Percentiles rank a stretch among this genome's conserved stretches.
phyloP scores from a whole-genome alignment of 1,140 invertebrate genomes.

The Lordiphosa stackelbergi region DNA sequence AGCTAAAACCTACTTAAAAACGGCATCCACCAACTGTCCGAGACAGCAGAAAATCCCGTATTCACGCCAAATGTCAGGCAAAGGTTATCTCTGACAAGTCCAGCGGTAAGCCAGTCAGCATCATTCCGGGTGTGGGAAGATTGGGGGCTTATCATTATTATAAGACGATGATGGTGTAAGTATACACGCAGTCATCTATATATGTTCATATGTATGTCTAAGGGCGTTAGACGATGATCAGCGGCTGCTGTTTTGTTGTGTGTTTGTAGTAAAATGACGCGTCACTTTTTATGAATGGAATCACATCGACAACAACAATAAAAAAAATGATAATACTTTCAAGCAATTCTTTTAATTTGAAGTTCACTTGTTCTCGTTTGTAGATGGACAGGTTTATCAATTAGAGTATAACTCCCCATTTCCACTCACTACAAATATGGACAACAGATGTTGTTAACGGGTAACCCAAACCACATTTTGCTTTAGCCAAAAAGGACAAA shows the following conservation, averaged over 20 bases:
- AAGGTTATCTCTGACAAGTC: conserved; percentile 53
- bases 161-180: background rate
- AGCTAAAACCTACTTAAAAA: conserved; percentile 49
- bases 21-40: conserved; percentile 48
- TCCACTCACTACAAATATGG: too few species aligned
- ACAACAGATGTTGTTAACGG: too few species aligned
- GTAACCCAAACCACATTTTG: too few species aligned
- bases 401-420: too few species aligned
- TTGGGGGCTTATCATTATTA: conserved; percentile 40
- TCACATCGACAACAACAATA: conserved; percentile 16
- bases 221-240: conserved; percentile 32
- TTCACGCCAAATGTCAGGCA: conserved; percentile 53
- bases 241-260: conserved; percentile 13
- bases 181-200: conserved; percentile 9
- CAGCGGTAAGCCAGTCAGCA: conserved; percentile 36
- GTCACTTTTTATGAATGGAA: conserved; percentile 62
- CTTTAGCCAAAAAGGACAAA: too few species aligned
- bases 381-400: too few species aligned
- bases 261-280: conserved; percentile 60
- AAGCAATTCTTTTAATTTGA: background rate
- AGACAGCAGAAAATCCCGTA: conserved; percentile 47
- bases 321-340: background rate
- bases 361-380: too few species aligned
- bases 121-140: conserved; percentile 63
- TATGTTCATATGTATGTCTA: conserved; percentile 32